These are phyloP conservation scores for Sitobion miscanthi DNA, from an alignment of 1,140 invertebrate species.

Conservation along the genomic window DNA sequence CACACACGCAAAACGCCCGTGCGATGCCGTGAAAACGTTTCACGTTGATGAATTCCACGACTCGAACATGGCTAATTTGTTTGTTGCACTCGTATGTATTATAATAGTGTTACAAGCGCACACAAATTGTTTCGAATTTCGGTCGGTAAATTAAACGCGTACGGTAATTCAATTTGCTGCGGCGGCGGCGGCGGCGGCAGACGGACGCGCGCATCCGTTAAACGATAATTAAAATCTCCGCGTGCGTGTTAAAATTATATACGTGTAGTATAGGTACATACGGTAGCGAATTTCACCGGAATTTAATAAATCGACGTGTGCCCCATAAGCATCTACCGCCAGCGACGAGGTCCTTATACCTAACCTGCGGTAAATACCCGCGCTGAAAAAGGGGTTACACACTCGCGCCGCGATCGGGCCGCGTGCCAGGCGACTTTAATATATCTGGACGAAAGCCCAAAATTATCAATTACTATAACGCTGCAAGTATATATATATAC, in stretches of 20 bases:
- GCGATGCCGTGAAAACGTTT: background rate
- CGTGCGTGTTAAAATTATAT: background rate
- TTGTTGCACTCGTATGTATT: background rate
- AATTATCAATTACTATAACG: constrained; percentile 37
- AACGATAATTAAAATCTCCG: background rate
- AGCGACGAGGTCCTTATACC: background rate
- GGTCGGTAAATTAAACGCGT: constrained; percentile 14
- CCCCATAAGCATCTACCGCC: background rate
- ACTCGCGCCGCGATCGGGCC: constrained; percentile 58
- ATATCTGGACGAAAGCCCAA: constrained; percentile 33
- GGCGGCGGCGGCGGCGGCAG: background rate
- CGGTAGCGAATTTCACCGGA: background rate
- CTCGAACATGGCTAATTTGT: background rate
- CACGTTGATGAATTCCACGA: background rate
- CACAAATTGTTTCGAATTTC: background rate
- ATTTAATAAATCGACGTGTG: background rate
- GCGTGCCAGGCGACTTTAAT: constrained; percentile 60
- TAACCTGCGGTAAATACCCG: background rate
- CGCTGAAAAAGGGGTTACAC: background rate
- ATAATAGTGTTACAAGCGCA: background rate
- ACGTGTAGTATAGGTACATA: no score
- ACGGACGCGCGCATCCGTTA: background rate
- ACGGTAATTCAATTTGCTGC: background rate
- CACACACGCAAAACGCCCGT: no score
- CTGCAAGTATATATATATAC: background rate